Base-by-base conservation (phyloP, 1,140 invertebrate genomes). In the Brevipalpus yothersi region DNA sequence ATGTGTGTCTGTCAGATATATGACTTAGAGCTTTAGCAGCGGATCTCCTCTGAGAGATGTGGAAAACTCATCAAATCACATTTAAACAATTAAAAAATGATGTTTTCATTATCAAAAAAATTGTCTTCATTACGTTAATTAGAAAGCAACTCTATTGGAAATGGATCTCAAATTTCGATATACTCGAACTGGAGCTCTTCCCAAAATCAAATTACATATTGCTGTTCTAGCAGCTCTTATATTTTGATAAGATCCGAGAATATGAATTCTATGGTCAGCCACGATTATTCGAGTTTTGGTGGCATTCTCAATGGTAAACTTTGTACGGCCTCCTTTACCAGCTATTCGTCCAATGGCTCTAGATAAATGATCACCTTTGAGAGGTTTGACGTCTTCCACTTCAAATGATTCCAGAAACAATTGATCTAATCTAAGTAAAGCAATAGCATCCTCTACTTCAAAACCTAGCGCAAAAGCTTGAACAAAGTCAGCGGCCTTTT, bases 231-330 rank as follows among this genome's bases (percentile, higher is more conserved):
- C 95, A 59, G 94, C 69, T 66, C 90, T 83, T 63, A 98, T 95
- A 71, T 97, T 98, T 73, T 97, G 87, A 72, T 83, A 98, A 63
- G 92, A 93, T 45, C 95, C 95, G 51, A 99, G 75, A 60, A 98
- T 88, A 71, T 99, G 93, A 64, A 99, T 86, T 78, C 94, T 95
- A 41, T 58, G 80, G 68, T 97, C 92, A 49, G 93, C 93, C 58
- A 99, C 72, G 21, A 99, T 88, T 67, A 99, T 96, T 72, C 95
- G 81, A 0, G 93, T 97, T 74, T 95, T 97, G 11, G 94, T 98
- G 0, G 87, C 88, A 74, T 99, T 99, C 75, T 99, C 94, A 68
- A 99, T 97, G 3, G 92, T 95, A 67, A 88, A 96, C 70, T 95
- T 98, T 4, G 91, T 98, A 62, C 87, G 79, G 21, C 94, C 95